phyloP scores from a whole-genome alignment of 2,888 invertebrate genomes.

The Latrodectus elegans region DNA sequence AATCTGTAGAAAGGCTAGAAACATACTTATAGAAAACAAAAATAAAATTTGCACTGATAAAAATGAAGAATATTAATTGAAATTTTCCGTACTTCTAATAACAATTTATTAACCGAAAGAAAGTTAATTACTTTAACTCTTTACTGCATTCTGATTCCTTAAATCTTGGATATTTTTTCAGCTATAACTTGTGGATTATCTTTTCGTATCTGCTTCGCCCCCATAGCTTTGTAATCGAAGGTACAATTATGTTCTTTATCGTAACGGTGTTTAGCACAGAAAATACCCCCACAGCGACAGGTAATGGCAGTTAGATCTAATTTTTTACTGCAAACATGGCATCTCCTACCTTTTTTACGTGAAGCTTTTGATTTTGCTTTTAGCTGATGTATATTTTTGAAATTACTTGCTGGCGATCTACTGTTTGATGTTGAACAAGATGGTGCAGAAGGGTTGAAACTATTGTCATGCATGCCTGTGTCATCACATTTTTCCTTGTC shows the following conservation, averaged over 20 bases:
- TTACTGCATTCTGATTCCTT: background rate
- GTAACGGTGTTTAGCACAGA: constrained; percentile 47
- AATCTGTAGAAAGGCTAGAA: too few species aligned
- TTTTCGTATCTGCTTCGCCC: constrained; percentile 42
- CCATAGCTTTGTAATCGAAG: constrained; percentile 54
- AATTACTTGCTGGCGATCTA: background rate
- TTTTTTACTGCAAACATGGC: constrained; percentile 38
- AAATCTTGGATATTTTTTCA: constrained; percentile 45
- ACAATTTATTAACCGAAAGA: too few species aligned
- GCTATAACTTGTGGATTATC: constrained; percentile 45
- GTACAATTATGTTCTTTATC: constrained; percentile 48
- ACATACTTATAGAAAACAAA: too few species aligned
- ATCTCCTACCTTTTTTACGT: constrained; percentile 16
- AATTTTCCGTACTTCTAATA: too few species aligned
- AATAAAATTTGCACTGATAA: too few species aligned
- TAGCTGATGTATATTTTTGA: background rate
- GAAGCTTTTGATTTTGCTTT: constrained; percentile 9
- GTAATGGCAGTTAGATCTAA: constrained; percentile 27
- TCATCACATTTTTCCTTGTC: background rate
- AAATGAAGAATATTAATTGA: too few species aligned
- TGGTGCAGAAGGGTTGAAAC: background rate
- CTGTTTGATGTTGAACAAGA: background rate
- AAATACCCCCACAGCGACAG: constrained; percentile 45
- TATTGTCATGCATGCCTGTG: background rate
- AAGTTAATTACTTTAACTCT: too few species aligned